Evolutionary conservation across 2,797 vertebrate genomes (phyloP).

Genomic region (Lindbergichthys nudifrons): DNA sequence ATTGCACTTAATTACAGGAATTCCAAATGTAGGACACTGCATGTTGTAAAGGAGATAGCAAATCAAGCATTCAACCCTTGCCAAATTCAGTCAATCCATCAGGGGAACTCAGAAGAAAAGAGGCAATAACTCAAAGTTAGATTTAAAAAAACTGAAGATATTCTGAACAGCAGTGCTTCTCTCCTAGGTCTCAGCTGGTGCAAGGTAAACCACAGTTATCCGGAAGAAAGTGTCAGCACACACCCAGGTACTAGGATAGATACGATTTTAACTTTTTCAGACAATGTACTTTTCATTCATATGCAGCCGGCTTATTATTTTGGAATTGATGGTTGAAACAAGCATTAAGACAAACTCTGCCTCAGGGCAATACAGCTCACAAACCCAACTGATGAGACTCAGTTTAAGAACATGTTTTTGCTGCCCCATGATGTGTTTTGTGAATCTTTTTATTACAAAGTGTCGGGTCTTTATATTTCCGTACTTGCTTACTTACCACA

Average conservation of each 20-base stretch:
- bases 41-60: background rate
- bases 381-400: constrained; percentile 12
- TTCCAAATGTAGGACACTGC: background rate
- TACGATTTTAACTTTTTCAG: too few relatives aligned
- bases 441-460: background rate
- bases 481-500: background rate
- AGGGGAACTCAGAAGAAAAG: background rate
- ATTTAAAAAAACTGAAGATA: too few relatives aligned
- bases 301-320: constrained; percentile 13
- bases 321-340: background rate
- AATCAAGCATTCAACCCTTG: background rate
- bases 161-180: too few relatives aligned
- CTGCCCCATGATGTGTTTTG: background rate
- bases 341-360: background rate
- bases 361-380: background rate
- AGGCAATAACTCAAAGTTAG: background rate
- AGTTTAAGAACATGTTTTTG: background rate
- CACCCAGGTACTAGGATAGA: too few relatives aligned
- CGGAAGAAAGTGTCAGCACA: too few relatives aligned
- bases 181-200: too few relatives aligned
- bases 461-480: background rate
- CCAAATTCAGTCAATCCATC: background rate
- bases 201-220: too few relatives aligned
- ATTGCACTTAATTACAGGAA: background rate
- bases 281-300: background rate